phyloP scores from a whole-genome alignment of 2,888 invertebrate species.

The Agrochola litura region DNA sequence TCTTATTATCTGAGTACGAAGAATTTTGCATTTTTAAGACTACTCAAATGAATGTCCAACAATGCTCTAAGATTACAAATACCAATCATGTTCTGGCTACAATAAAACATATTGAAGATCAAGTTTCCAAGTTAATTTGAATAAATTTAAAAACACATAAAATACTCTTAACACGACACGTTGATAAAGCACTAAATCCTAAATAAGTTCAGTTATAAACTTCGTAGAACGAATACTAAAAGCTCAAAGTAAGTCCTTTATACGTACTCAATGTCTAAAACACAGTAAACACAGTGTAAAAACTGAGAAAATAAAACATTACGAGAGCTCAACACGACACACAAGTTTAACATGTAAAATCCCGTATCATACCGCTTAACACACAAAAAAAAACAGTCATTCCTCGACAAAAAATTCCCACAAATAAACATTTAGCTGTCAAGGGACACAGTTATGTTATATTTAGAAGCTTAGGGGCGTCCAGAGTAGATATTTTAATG shows the following conservation, averaged over 20 bases:
- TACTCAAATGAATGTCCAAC: background rate
- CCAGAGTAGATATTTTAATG: conserved; percentile 83
- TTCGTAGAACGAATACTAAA: conserved; percentile 28
- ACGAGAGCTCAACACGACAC: conserved; percentile 56
- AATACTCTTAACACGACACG: conserved; percentile 2
- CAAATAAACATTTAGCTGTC: conserved; percentile 85
- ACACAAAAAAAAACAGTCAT: conserved; percentile 72
- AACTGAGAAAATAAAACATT: conserved; percentile 59
- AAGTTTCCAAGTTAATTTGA: background rate
- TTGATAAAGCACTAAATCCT: conserved; percentile 16
- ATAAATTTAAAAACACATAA: conserved; percentile 13
- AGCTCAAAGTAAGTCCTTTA: conserved; percentile 54
- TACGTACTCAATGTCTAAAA: conserved; percentile 55
- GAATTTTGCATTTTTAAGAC: background rate
- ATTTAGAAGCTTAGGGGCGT: conserved; percentile 83
- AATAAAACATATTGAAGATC: background rate
- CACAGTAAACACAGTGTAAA: conserved; percentile 56
- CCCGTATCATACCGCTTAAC: conserved; percentile 63
- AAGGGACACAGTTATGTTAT: conserved; percentile 76
- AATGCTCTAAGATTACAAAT: background rate
- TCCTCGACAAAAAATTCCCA: conserved; percentile 77
- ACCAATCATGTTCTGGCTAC: background rate
- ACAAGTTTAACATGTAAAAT: conserved; percentile 62
- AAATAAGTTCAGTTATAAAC: conserved; percentile 31
- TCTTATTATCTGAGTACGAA: background rate